Evolutionary conservation across 2,113 vertebrate species (phyloP).

Genomic region (Canis aureus): DNA sequence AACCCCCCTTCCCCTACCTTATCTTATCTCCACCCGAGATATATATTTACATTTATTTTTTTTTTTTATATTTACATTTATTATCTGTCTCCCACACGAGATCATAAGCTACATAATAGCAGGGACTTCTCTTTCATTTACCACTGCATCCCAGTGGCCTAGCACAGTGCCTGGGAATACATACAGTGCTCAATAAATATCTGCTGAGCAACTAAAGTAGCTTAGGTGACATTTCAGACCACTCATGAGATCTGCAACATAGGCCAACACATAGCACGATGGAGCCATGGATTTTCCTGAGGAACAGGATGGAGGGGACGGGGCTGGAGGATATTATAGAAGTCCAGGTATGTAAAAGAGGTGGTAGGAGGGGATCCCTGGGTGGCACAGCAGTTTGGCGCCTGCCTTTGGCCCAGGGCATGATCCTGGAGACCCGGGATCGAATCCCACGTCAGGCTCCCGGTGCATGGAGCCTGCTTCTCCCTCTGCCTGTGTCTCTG

Average conservation of each 20-base stretch:
- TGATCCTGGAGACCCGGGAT: too few relatives aligned
- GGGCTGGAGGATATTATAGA: background rate
- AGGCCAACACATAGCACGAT: background rate
- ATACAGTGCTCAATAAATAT: background rate
- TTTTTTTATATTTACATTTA: background rate
- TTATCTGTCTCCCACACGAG: background rate
- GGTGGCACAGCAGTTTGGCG: too few relatives aligned
- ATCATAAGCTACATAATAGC: background rate
- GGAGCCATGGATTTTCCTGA: background rate
- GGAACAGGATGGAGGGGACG: background rate
- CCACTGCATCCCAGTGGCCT: background rate
- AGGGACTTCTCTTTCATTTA: background rate
- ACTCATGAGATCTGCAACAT: background rate
- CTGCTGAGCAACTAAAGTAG: background rate
- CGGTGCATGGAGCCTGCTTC: too few relatives aligned
- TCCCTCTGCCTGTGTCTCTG: too few relatives aligned
- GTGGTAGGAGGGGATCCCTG: background rate
- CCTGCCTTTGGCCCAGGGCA: too few relatives aligned
- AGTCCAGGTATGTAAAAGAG: background rate
- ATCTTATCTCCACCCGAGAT: background rate
- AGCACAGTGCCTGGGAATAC: background rate
- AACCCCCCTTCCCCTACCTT: background rate
- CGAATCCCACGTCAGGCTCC: too few relatives aligned
- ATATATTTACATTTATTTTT: background rate
- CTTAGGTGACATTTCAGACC: conserved; percentile 48